A percentile compares a stretch with the other conserved stretches of the same genome.
phyloP scores from a whole-genome alignment of 2,797 vertebrate genomes.

The Microctenopoma lineatum region DNA sequence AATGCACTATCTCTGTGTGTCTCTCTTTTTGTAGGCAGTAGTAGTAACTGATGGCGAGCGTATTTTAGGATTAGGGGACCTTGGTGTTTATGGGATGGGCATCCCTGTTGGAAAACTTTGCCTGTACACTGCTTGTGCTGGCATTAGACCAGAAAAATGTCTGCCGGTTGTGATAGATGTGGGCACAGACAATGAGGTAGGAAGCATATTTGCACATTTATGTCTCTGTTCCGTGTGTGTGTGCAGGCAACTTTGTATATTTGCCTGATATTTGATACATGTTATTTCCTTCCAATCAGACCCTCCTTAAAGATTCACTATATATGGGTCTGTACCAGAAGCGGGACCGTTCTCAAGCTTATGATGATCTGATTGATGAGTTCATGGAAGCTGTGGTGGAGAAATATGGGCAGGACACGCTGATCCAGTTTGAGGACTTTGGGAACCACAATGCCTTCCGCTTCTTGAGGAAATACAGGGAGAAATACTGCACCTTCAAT shows the following conservation, averaged over 20 bases:
- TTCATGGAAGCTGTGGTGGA: slow-evolving; percentile 97
- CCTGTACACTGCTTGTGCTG: slow-evolving; percentile 95
- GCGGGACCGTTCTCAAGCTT: slow-evolving; percentile 91
- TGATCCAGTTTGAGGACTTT: slow-evolving; percentile 99
- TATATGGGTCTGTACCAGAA: slow-evolving; percentile 98
- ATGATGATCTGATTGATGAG: slow-evolving; percentile 96
- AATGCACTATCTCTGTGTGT: neutral
- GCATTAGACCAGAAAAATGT: slow-evolving; percentile 92
- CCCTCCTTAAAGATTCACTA: slow-evolving; percentile 90
- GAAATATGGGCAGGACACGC: slow-evolving; percentile 93
- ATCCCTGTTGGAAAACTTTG: slow-evolving; percentile 98
- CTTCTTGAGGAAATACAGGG: slow-evolving; percentile 92
- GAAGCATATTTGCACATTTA: neutral
- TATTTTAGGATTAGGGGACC: slow-evolving; percentile 95
- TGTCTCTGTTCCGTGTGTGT: slow-evolving; percentile 1
- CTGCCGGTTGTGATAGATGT: slow-evolving; percentile 96
- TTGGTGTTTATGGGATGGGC: slow-evolving; percentile 98
- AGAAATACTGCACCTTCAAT: slow-evolving; percentile 98
- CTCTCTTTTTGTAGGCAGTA: slow-evolving; percentile 85
- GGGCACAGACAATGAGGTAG: slow-evolving; percentile 92
- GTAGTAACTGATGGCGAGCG: slow-evolving; percentile 98
- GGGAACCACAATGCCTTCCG: slow-evolving; percentile 98
- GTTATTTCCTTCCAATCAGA: slow-evolving; percentile 73
- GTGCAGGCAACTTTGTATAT: neutral
- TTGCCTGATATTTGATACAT: neutral